Conservation (phyloP, 1,140 invertebrate species). For the Brachionus rotundiformis region DNA sequence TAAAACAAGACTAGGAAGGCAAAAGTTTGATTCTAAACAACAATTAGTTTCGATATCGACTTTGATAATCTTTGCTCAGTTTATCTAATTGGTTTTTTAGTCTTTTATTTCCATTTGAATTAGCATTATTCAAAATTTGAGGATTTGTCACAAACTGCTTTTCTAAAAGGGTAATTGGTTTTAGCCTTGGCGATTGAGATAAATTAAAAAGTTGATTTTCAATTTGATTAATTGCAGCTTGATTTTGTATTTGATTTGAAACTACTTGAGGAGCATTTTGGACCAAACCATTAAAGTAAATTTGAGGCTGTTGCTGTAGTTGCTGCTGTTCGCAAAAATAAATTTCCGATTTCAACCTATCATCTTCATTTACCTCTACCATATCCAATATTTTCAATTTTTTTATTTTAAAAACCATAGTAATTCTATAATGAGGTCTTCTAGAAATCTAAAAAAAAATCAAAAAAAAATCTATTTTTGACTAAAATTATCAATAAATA, state of each 20-base stretch:
- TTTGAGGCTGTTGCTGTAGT: slow-evolving; percentile 34
- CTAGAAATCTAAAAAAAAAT: slow-evolving; percentile 55
- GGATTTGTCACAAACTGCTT: slow-evolving; percentile 38
- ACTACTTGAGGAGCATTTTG: slow-evolving; percentile 45
- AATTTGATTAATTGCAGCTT: slow-evolving; percentile 10
- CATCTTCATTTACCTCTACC: slow-evolving; percentile 62
- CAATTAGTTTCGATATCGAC: slow-evolving; percentile 24
- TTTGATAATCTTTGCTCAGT: slow-evolving; percentile 37
- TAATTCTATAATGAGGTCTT: slow-evolving; percentile 59
- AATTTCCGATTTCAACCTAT: slow-evolving; percentile 60
- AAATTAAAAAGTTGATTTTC: slow-evolving; percentile 37
- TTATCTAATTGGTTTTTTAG: slow-evolving; percentile 34
- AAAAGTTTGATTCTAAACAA: background rate
- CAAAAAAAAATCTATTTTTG: slow-evolving; percentile 15
- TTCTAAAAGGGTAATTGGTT: slow-evolving; percentile 29
- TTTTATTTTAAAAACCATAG: slow-evolving; percentile 60
- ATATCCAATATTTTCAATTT: slow-evolving; percentile 61
- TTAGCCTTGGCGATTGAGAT: slow-evolving; percentile 43
- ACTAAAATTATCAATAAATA: background rate
- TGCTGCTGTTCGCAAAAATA: slow-evolving; percentile 63
- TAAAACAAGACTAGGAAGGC: slow-evolving; percentile 20
- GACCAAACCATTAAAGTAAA: slow-evolving; percentile 51
- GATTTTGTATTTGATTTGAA: slow-evolving; percentile 34
- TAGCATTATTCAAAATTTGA: slow-evolving; percentile 20
- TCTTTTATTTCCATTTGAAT: slow-evolving; percentile 9